Evolutionary conservation across 2,888 invertebrate species (phyloP), one percentile per base, ranked within the genome.

Genomic region (Cataglyphis rosenhaueri): DNA sequence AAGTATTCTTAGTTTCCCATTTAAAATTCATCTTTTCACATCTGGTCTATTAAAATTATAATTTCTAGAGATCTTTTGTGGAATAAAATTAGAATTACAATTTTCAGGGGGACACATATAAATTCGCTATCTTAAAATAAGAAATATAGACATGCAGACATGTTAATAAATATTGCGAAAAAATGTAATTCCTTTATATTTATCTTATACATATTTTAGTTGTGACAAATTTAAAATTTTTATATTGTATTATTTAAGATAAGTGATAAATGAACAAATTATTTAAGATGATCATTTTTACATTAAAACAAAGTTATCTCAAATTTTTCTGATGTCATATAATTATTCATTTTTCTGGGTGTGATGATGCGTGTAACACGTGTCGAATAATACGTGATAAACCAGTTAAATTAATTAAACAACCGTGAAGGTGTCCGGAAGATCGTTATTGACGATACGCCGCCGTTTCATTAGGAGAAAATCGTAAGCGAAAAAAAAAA

Each of bases 401-500:
- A 48, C 65, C 55, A 59, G 38, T 9, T 70, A 44, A 78, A 78
- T 70, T 59, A 32, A 78, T 78, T 70, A 44, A 78, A 78, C 21
- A 41, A 66, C 32, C 41, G 35, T 12, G 21, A 59, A 59, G 21
- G 41, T 32, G 21, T 41, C 9, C 41, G 21, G 29, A 32, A 52
- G 21, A 57, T 59, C 3, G 35, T 15, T n/a, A 32, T 32, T 21
- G 15, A 76, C 18, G 59, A 71, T 71, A 32, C 9, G 10, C 12
- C 12, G 71, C 21, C 10, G 44, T 44, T 79, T 79, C 71, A 44
- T 71, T 61, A 71, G 55, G n/a, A n/a, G n/a, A 75, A 68, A 70
- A 32, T 38, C 41, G 6, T 44, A 21, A 29, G 35, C 9, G 29
- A 52, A 32, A 38, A 12, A 68, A 18, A 48, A 0, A 29, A 25